Percentiles rank a stretch among this genome's conserved stretches.
phyloP scores from a whole-genome alignment of 2,888 invertebrate species.

The Protonemura montana region DNA sequence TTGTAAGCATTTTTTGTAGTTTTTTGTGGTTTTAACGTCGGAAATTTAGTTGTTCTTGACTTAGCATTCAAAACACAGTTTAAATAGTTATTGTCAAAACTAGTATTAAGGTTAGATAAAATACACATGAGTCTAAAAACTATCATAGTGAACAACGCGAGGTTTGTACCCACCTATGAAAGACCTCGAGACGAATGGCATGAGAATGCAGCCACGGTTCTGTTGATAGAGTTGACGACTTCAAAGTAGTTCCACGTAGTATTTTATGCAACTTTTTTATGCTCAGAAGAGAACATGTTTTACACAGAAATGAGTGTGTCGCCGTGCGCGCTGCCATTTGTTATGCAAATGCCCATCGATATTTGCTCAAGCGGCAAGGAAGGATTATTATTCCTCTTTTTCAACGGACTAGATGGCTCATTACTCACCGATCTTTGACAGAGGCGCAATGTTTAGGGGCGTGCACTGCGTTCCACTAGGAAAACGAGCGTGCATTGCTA shows the following conservation, averaged over 20 bases:
- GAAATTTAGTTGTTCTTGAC: no score
- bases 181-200: background rate
- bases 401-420: background rate
- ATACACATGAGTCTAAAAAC: no score
- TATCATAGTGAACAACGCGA: no score
- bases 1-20: no score
- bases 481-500: background rate
- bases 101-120: no score
- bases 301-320: background rate
- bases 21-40: no score
- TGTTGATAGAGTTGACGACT: background rate
- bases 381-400: background rate
- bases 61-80: no score
- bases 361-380: background rate
- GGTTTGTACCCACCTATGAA: background rate
- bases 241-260: background rate
- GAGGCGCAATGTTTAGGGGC: background rate
- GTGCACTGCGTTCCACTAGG: background rate
- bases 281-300: background rate
- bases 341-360: conserved; percentile 7
- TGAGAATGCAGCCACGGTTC: background rate
- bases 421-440: background rate
- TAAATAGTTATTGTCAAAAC: no score
- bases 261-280: background rate
- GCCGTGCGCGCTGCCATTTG: background rate